Conservation (phyloP, 64 coral and sea anemone species). For the Montipora capricornis region DNA sequence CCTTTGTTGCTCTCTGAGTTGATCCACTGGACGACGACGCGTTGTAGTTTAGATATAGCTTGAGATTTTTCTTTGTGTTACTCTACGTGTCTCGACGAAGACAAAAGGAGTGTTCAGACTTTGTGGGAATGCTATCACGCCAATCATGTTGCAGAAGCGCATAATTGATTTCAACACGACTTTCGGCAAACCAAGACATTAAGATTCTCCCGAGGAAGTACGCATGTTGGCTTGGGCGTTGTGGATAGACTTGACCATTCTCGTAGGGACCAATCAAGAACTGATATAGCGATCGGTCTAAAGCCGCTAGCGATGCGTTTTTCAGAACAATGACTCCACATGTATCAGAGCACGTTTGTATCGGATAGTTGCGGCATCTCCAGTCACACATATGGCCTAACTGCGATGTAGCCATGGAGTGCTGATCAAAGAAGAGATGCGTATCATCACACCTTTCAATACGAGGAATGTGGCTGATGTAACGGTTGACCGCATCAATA, state of each 20-base stretch:
- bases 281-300: conserved; percentile 17
- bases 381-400: conserved; percentile 10
- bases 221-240: conserved; percentile 33
- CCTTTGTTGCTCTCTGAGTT: neutral
- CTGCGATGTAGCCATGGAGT: neutral
- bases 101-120: conserved; percentile 22
- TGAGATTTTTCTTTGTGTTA: neutral
- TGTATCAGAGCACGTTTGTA: conserved; percentile 31
- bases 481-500: conserved; percentile 29
- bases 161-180: conserved; percentile 20
- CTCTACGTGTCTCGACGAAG: conserved; percentile 2
- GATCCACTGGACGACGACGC: too few species aligned
- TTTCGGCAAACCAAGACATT: conserved; percentile 44
- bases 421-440: conserved; percentile 10
- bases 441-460: conserved; percentile 6
- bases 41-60: too few species aligned
- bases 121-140: neutral
- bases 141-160: conserved; percentile 1
- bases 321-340: conserved; percentile 38
- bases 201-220: conserved; percentile 32
- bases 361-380: conserved; percentile 48
- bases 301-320: conserved; percentile 11
- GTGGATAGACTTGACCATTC: conserved; percentile 21
- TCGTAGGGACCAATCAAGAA: conserved; percentile 15
- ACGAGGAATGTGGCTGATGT: conserved; percentile 21